Conservation (phyloP, 2,888 invertebrate species). For the Polymixis flavicincta region DNA sequence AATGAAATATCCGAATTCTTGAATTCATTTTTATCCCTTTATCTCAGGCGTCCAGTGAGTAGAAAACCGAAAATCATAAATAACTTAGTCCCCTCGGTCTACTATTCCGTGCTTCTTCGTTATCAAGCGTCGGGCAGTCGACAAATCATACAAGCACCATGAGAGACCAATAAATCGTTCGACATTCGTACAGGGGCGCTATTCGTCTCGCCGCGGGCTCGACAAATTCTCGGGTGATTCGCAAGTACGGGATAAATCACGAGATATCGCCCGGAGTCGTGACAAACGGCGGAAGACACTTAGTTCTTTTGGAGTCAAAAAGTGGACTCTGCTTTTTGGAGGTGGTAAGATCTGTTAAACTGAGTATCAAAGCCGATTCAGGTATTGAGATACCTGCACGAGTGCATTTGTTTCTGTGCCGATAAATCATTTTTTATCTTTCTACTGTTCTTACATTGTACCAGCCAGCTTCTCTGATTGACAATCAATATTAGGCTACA, state of each 20-base stretch:
- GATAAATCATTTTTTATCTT: background rate
- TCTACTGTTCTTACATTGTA: background rate
- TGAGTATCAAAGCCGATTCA: background rate
- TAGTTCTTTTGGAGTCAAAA: conserved; percentile 40
- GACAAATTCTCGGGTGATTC: conserved; percentile 81
- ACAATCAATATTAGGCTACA: background rate
- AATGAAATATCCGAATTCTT: background rate
- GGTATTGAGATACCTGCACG: background rate
- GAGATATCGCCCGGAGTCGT: conserved; percentile 72
- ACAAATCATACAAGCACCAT: conserved; percentile 77
- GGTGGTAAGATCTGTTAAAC: conserved; percentile 3
- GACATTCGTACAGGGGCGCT: conserved; percentile 75
- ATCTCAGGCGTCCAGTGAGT: conserved; percentile 14
- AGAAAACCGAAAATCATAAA: conserved; percentile 55
- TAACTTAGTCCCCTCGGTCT: conserved; percentile 41
- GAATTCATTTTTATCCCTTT: conserved; percentile 4
- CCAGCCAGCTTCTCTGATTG: background rate
- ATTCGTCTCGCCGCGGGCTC: conserved; percentile 79
- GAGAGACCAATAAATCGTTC: conserved; percentile 79
- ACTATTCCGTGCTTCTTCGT: conserved; percentile 62
- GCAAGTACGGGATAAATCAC: conserved; percentile 78
- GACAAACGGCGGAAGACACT: conserved; percentile 65
- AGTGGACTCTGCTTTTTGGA: conserved; percentile 31
- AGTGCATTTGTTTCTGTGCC: background rate
- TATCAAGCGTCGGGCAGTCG: conserved; percentile 69